Evolutionary conservation across 2,888 invertebrate species (phyloP), one percentile per base, ranked within the genome.

Genomic region (Lomographa bimaculata): DNA sequence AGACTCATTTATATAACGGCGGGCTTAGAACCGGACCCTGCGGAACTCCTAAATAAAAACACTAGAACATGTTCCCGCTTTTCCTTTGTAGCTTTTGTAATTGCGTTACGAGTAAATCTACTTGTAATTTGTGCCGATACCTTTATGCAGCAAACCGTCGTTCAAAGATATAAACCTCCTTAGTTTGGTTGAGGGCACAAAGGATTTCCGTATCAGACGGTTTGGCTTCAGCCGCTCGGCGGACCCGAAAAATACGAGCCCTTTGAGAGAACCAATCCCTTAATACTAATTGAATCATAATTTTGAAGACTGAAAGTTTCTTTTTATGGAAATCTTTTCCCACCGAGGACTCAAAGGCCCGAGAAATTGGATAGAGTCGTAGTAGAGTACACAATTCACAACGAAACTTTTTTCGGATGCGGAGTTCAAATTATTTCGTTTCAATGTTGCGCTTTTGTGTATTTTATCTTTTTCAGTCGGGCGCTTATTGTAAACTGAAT

Each of bases 221-320:
- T 64, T 62, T 64, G 59, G 50, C 55, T 47, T 66, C 60, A 7
- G 40, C 30, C 48, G 53, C 43, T 72, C 78, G 66, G 52, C 75
- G 68, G 76, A 84, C 84, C 85, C 82, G 76, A 85, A 86, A 87
- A 85, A 83, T 80, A 75, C 76, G 62, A 64, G 57, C 74, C 83
- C 80, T 84, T 85, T 84, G 83, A 80, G 75, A 65, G 65, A 64
- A 64, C 76, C 85, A 84, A 85, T 84, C 84, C 87, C 81, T 84
- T 87, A 87, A 89, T 82, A 84, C 89, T 89, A 87, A 89, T 89
- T 87, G 87, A 87, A 89, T 87, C 84, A 86, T 89, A 87, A 87
- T 89, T 86, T 81, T 64, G 68, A 67, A 78, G 76, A 75, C 77
- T 79, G 71, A 77, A 84, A 85, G 77, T 87, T 87, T 85, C 84